Base-by-base conservation (phyloP, 2,888 invertebrate species). In the Pilophorus perplexus region DNA sequence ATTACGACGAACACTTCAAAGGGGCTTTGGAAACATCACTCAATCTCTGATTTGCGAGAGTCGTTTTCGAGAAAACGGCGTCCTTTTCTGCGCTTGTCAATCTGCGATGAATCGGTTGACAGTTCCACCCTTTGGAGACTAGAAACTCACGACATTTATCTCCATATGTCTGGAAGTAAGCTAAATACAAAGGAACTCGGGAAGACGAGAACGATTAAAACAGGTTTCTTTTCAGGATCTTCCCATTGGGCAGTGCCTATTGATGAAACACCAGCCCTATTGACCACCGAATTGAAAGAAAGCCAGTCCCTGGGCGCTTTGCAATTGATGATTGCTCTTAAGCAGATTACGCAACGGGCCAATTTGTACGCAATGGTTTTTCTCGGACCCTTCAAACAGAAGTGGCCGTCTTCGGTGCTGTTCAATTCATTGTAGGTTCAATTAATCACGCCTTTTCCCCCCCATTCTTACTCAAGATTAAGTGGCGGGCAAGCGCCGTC, bases 151-250 rank as follows among this genome's bases (percentile, higher is more conserved):
- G n/a, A n/a, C n/a, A n/a, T n/a, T n/a, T n/a, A n/a, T n/a, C n/a
- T n/a, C n/a, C n/a, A n/a, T n/a, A n/a, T n/a, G n/a, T n/a, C n/a
- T n/a, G n/a, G n/a, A n/a, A n/a, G n/a, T n/a, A n/a, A n/a, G n/a
- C n/a, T n/a, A n/a, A n/a, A n/a, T n/a, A n/a, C n/a, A n/a, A n/a
- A n/a, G n/a, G n/a, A n/a, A n/a, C n/a, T n/a, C n/a, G 62, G 28
- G 48, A 48, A 23, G 40, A 62, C 46, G 33, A 62, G 48, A 33
- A 18, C 48, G 62, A 48, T 62, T 23, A 62, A 46, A 33, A 62
- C 62, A n/a, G 62, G 62, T 62, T 62, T 46, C 62, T 48, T 46
- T 62, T 62, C 20, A 62, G 59, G 44, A 44, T 62, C 62, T 33
- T 62, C 62, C 62, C 44, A 59, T 59, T 59, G 57, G 42, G 40